Base-by-base conservation (phyloP, 2,888 invertebrate genomes). In the Laothoe populi region DNA sequence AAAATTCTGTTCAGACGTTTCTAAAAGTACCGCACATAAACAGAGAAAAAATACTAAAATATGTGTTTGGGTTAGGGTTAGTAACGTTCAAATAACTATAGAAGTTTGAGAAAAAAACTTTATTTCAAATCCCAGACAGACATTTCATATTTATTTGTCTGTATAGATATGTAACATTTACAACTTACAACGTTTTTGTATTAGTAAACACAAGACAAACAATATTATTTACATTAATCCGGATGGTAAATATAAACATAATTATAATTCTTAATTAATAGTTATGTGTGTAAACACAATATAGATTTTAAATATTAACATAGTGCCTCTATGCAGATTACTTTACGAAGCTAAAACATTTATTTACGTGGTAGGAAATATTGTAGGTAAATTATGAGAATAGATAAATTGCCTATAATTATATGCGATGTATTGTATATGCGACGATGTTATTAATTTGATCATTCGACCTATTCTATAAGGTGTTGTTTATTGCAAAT, bases 381-480 rank as follows among this genome's bases (percentile, higher is more conserved):
- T 58, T 57, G 58, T 42, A 42, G 42, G 58, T 40, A 58, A 58
- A 58, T 58, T 21, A n/a, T 40, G 13, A 42, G 23, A 42, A 58
- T 24, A 24, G 26, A 24, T 48, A 53, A n/a, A 38, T 58, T 13
- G 26, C 19, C 59, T 19, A 21, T 53, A 31, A 53, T 53, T 53
- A 53, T 19, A 8, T 19, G 49, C 31, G 31, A 7, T 35, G 31
- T 13, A n/a, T 49, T 49, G 49, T 7, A 4, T 24, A 26, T 21
- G 21, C 19, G 16, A 35, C 21, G 44, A 44, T 8, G 19, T 35
- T 11, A 35, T 48, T 24, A 11, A 48, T 48, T 44, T 23, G 4
- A 53, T 10, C 35, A 19, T 16, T 19, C 31, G 19, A 35, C 19
- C 10, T 53, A 19, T 31, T 49, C 31, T 49, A 16, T 49, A 4